Conservation (phyloP, 2,797 vertebrate species). For the Adrianichthys oophorus region DNA sequence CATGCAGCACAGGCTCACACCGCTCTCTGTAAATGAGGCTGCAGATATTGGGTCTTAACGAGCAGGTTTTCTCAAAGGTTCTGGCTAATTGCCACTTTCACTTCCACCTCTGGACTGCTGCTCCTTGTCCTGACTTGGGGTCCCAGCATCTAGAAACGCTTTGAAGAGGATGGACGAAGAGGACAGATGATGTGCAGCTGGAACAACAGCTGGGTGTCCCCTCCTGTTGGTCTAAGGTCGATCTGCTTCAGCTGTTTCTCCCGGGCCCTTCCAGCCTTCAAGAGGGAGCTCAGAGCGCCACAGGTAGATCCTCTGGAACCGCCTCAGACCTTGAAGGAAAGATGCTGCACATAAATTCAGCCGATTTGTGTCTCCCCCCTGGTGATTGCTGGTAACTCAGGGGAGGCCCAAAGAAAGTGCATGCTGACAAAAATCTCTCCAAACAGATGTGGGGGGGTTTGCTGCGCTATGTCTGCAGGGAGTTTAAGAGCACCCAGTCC, state of each 20-base stretch:
- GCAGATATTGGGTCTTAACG: slow-evolving; percentile 47
- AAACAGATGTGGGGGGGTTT: slow-evolving; percentile 50
- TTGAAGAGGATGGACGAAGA: slow-evolving; percentile 42
- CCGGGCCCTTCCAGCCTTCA: slow-evolving; percentile 47
- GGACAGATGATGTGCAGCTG: slow-evolving; percentile 43
- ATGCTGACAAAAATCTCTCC: slow-evolving; percentile 46
- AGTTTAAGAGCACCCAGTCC: slow-evolving; percentile 8
- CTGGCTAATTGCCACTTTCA: slow-evolving; percentile 57
- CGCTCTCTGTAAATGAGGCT: slow-evolving; percentile 47
- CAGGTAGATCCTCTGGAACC: slow-evolving; percentile 63
- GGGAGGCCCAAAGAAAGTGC: slow-evolving; percentile 46
- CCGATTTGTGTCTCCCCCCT: slow-evolving; percentile 57
- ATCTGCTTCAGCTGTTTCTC: slow-evolving; percentile 8
- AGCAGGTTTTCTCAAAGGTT: slow-evolving; percentile 42
- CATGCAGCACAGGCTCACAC: slow-evolving; percentile 36
- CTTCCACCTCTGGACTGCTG: slow-evolving; percentile 35
- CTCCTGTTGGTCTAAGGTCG: slow-evolving; percentile 30
- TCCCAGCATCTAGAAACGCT: slow-evolving; percentile 49
- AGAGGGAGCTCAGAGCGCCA: slow-evolving; percentile 53
- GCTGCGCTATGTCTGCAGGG: slow-evolving; percentile 19
- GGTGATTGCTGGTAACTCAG: slow-evolving; percentile 60
- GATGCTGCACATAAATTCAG: slow-evolving; percentile 52
- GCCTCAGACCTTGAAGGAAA: slow-evolving; percentile 62
- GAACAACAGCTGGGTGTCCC: slow-evolving; percentile 35
- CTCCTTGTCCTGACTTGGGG: slow-evolving; percentile 16